phyloP scores from a whole-genome alignment of 2,113 vertebrate species.

The Toxotes chatareus region DNA sequence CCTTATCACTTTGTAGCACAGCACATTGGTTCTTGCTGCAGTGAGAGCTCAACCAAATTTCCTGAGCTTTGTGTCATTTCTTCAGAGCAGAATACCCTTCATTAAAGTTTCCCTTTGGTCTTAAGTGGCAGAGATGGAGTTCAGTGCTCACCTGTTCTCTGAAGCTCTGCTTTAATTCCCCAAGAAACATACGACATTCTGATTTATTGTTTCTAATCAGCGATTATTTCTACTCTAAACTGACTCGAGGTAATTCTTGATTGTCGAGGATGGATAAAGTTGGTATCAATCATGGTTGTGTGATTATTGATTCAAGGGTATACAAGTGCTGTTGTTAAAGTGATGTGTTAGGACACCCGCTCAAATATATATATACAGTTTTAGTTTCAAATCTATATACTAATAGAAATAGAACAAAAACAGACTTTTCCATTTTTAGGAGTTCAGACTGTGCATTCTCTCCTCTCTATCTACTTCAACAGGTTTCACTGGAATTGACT shows the following conservation, averaged over 20 bases:
- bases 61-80: background rate
- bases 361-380: background rate
- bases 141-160: background rate
- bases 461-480: background rate
- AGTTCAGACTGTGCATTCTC: background rate
- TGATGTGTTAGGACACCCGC: background rate
- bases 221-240: background rate
- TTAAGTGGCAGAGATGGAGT: background rate
- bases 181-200: background rate
- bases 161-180: background rate
- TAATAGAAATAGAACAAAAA: background rate
- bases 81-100: background rate
- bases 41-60: no score
- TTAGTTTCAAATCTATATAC: background rate
- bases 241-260: background rate
- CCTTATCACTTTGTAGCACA: background rate
- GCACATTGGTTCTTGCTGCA: background rate
- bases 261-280: background rate
- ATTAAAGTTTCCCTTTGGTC: background rate
- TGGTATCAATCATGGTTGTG: background rate
- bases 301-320: background rate
- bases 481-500: constrained; percentile 99
- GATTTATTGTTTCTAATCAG: background rate
- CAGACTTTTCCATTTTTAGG: background rate
- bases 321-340: background rate